Base-by-base conservation (phyloP, 2,797 vertebrate species). In the Pipistrellus pygmaeus region DNA sequence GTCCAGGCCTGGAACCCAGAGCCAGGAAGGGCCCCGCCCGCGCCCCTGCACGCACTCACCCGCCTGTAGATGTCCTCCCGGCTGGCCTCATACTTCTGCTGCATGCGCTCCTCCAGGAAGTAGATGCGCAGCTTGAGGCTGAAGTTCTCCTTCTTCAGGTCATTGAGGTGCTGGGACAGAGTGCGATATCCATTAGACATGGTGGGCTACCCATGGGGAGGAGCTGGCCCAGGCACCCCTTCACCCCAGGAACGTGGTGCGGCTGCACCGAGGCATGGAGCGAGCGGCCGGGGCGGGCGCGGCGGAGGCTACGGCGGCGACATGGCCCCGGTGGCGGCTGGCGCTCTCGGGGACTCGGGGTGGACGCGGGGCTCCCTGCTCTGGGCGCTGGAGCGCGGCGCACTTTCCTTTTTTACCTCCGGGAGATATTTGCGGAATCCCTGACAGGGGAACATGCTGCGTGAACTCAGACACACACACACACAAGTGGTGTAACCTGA, bases 121-220 rank as follows among this genome's bases (percentile, higher is more conserved):
- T 99, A 99, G 98, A 99, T 99, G 97, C 99, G 98, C 81, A 99
- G 98, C 98, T 99, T 99, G 97, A 99, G 99, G 98, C 99, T 99
- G 99, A 99, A 99, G 98, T 99, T 99, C 98, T 99, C 99, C 98
- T 99, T 99, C 98, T 99, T 99, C 98, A 99, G 98, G 98, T 99
- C 99, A 91, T 99, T 99, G 97, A 99, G 99, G 98, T 99, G 99
- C 99, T 99, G 99, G 81, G 99, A 99, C 97, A 99, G 98, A 90
- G 99, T 99, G 97, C 99, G 99, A 97, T 99, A 99, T 97, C 99
- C 98, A 96, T 99, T 99, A 99, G 99, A 99, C 99, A 99, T 99
- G 98, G 97, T 97, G 97, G 97, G 98, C 95, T 88, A 96, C 98
- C 98, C 98, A 97, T 98, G 98, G 96, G 98, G 94, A 98, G 98